Percentiles rank a stretch among this genome's conserved stretches.
Conservation (phyloP, 2,113 vertebrate species). For the Terrapene triunguis region DNA sequence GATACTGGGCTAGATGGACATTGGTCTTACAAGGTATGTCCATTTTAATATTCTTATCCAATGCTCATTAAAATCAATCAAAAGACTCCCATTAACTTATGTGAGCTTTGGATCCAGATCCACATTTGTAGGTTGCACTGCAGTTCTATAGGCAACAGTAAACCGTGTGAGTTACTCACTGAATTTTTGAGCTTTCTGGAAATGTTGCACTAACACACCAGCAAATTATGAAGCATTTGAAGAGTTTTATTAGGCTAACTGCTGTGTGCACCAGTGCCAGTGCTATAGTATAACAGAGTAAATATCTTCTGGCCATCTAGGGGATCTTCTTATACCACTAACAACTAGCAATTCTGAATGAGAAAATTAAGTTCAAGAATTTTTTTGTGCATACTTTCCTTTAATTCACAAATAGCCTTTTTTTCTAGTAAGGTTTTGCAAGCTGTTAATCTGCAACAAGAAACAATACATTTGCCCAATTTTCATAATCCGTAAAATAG, state of each 20-base stretch:
- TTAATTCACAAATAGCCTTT: background rate
- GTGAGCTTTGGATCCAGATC: background rate
- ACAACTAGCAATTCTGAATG: background rate
- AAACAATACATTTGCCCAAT: background rate
- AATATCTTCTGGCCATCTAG: background rate
- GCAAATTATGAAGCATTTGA: background rate
- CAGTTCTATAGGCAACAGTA: background rate
- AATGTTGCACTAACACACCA: background rate
- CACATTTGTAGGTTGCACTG: background rate
- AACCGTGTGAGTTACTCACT: background rate
- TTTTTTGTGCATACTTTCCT: background rate
- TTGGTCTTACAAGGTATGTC: no score
- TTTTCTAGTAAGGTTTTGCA: background rate
- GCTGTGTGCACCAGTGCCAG: background rate
- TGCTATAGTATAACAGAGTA: background rate
- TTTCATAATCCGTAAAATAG: background rate
- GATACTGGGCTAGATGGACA: no score
- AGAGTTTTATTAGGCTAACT: background rate
- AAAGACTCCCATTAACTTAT: background rate
- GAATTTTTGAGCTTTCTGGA: background rate
- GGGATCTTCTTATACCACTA: background rate
- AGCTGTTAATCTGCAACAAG: background rate
- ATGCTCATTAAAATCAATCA: background rate
- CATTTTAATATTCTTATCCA: background rate
- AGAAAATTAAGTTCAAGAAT: background rate